Conservation (phyloP, 1,140 invertebrate genomes). For the Ceratina japonica region DNA sequence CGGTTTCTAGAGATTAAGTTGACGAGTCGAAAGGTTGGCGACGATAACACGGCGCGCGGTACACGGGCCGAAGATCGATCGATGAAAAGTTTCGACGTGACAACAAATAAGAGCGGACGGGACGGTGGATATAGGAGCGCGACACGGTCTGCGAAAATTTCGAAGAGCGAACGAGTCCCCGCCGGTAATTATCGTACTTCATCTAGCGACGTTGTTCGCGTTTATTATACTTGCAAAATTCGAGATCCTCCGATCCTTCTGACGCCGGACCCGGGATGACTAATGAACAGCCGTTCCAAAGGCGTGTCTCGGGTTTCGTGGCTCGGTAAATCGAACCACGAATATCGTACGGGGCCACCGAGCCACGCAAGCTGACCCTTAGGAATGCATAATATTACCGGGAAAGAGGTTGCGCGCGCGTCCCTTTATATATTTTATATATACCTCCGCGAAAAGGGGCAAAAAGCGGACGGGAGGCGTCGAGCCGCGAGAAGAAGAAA, state of each 20-base stretch:
- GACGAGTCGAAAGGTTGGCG: slow-evolving; percentile 21
- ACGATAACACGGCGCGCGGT: not conserved
- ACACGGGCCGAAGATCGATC: not conserved
- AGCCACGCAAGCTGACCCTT: slow-evolving; percentile 31
- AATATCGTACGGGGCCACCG: slow-evolving; percentile 37
- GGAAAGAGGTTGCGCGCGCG: slow-evolving; percentile 2
- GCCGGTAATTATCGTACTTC: slow-evolving; percentile 12
- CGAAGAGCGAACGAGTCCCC: too few relatives aligned
- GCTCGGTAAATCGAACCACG: slow-evolving; percentile 48
- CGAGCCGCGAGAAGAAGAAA: not conserved
- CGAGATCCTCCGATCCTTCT: slow-evolving; percentile 41
- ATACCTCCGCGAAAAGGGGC: not conserved
- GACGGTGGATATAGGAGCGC: too few relatives aligned
- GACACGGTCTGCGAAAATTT: not conserved
- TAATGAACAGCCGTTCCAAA: slow-evolving; percentile 46
- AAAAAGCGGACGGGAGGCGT: not conserved
- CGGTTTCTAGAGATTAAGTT: not conserved
- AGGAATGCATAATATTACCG: slow-evolving; percentile 39
- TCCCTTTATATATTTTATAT: not conserved
- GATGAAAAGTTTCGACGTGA: not conserved
- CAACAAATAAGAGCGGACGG: not conserved
- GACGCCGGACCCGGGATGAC: slow-evolving; percentile 37
- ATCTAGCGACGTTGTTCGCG: slow-evolving; percentile 8
- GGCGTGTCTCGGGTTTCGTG: slow-evolving; percentile 51
- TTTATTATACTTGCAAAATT: slow-evolving; percentile 45